Percentiles rank a stretch among this genome's conserved stretches.
Conservation (phyloP, 2,888 invertebrate species). For the Polia nebulosa region DNA sequence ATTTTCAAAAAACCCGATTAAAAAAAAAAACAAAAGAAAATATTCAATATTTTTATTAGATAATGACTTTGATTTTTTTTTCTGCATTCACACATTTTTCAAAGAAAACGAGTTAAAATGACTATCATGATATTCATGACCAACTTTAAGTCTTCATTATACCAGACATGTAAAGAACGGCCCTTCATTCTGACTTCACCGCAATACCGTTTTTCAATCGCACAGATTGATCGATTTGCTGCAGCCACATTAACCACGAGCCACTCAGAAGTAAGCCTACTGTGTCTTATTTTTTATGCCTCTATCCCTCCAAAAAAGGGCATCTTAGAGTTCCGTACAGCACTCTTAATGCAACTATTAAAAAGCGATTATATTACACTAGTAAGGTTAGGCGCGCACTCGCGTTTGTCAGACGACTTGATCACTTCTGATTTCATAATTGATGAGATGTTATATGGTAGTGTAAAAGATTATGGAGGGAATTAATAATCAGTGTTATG, state of each 20-base stretch:
- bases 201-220: slow-evolving; percentile 34
- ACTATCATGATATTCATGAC: background rate
- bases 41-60: too few species aligned
- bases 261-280: slow-evolving; percentile 26
- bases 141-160: background rate
- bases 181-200: slow-evolving; percentile 16
- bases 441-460: slow-evolving; percentile 45
- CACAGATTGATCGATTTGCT: slow-evolving; percentile 45
- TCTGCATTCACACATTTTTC: too few species aligned
- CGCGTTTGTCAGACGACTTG: slow-evolving; percentile 32
- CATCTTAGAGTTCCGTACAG: slow-evolving; percentile 36
- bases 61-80: too few species aligned
- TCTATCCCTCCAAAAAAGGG: slow-evolving; percentile 57
- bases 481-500: slow-evolving; percentile 52
- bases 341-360: slow-evolving; percentile 59
- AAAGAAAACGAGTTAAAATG: too few species aligned
- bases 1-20: too few species aligned
- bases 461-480: slow-evolving; percentile 34
- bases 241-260: slow-evolving; percentile 23
- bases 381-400: slow-evolving; percentile 51
- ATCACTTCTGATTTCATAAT: slow-evolving; percentile 58
- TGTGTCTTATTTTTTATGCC: slow-evolving; percentile 22
- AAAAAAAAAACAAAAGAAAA: too few species aligned
- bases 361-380: slow-evolving; percentile 62
- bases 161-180: background rate